A percentile compares a stretch with the other conserved stretches of the same genome.
Evolutionary conservation across 2,113 vertebrate genomes (phyloP).

Genomic region (Ochotona curzoniae): DNA sequence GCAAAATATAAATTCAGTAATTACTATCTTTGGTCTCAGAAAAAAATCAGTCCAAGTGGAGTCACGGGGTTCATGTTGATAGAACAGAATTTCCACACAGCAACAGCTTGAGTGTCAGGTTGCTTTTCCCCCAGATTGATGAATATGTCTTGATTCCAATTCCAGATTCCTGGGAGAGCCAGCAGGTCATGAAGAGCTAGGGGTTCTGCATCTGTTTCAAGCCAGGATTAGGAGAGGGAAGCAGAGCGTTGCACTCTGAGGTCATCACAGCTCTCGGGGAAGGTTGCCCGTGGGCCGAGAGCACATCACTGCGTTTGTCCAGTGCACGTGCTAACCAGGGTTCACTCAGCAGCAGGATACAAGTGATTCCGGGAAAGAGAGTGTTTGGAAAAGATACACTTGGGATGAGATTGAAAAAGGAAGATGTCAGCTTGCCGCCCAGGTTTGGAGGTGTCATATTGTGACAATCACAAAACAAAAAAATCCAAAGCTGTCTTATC

Average conservation of each 20-base stretch:
- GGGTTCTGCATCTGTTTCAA: not conserved
- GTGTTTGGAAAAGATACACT: not conserved
- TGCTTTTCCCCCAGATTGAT: not conserved
- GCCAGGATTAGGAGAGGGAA: not conserved
- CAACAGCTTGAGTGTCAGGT: not conserved
- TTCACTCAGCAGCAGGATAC: not conserved
- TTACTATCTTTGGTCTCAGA: constrained; percentile 3
- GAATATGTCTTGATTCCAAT: not conserved
- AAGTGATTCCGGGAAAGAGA: not conserved
- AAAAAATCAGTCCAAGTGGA: constrained; percentile 23
- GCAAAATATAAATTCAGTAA: not conserved
- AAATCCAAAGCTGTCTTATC: not conserved
- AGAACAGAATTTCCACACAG: not conserved
- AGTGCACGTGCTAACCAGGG: not conserved
- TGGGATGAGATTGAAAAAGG: not conserved
- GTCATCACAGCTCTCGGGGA: not conserved
- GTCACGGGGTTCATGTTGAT: not conserved
- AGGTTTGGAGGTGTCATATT: not conserved
- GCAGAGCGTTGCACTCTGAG: not conserved
- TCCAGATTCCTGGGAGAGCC: not conserved
- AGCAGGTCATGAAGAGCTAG: not conserved
- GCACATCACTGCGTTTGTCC: not conserved
- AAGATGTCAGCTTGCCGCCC: not conserved
- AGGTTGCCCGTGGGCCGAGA: not conserved
- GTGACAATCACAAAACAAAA: not conserved